Conservation (phyloP, 2,888 invertebrate genomes). For the Andrena trimmerana region DNA sequence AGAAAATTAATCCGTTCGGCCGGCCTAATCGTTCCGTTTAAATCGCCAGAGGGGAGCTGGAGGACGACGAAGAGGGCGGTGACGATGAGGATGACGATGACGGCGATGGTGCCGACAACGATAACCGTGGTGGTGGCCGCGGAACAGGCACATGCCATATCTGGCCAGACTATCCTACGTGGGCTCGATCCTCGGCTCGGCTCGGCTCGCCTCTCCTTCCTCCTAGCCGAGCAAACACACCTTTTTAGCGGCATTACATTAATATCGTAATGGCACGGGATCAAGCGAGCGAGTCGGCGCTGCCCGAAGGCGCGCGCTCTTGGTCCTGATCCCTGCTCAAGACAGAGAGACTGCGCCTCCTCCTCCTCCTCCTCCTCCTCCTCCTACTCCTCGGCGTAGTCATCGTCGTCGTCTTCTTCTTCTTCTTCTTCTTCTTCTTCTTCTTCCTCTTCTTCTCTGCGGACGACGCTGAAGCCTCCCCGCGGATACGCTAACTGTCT, state of each 20-base stretch:
- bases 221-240: slow-evolving; percentile 81
- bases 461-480: slow-evolving; percentile 63
- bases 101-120: slow-evolving; percentile 58
- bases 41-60: slow-evolving; percentile 25
- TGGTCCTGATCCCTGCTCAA: slow-evolving; percentile 18
- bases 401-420: neutral
- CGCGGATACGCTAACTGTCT: slow-evolving; percentile 74
- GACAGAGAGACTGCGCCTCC: slow-evolving; percentile 15
- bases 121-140: slow-evolving; percentile 74
- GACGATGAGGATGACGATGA: slow-evolving; percentile 62
- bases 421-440: slow-evolving; percentile 32
- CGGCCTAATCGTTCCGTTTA: slow-evolving; percentile 41
- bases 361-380: slow-evolving; percentile 38
- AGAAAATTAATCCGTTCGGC: neutral
- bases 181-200: slow-evolving; percentile 79
- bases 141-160: slow-evolving; percentile 82
- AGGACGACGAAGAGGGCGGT: slow-evolving; percentile 59
- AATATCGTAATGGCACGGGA: slow-evolving; percentile 82
- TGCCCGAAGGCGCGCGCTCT: slow-evolving; percentile 53
- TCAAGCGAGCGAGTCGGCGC: slow-evolving; percentile 61
- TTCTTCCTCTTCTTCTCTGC: slow-evolving; percentile 38
- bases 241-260: slow-evolving; percentile 84
- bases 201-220: slow-evolving; percentile 69
- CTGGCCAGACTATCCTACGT: slow-evolving; percentile 84
- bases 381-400: slow-evolving; percentile 2